Evolutionary conservation across 2,888 invertebrate species (phyloP).

Genomic region (Cheiracanthium punctorium): DNA sequence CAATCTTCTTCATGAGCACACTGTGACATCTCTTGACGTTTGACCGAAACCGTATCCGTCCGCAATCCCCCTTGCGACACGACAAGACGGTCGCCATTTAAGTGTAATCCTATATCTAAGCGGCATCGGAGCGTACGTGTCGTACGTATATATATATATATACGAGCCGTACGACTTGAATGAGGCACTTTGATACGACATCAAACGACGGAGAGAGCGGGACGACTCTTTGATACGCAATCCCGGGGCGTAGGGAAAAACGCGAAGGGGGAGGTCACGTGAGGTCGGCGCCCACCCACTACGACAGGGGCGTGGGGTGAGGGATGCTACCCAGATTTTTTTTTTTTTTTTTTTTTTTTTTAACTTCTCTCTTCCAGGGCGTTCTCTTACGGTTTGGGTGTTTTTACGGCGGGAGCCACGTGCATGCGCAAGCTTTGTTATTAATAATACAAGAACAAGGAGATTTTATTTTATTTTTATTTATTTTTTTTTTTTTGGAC

Average conservation of each 20-base stretch:
- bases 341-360: conserved; percentile 28
- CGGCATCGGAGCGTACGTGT: too few species aligned
- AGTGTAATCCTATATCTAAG: too few species aligned
- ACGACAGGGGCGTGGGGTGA: conserved; percentile 39
- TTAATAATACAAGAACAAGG: conserved; percentile 56
- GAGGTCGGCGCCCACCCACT: conserved; percentile 62
- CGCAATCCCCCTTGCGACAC: too few species aligned
- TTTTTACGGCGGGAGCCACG: conserved; percentile 57
- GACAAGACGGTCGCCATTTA: too few species aligned
- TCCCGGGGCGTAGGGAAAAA: conserved; percentile 13
- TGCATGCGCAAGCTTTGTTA: conserved; percentile 40
- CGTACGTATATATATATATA: too few species aligned
- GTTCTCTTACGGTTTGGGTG: conserved; percentile 45
- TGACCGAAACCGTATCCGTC: too few species aligned
- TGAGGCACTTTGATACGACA: too few species aligned
- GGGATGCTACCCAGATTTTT: conserved; percentile 9
- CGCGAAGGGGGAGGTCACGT: conserved; percentile 45
- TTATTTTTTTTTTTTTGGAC: not conserved
- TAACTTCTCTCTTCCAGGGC: conserved; percentile 24
- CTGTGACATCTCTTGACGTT: too few species aligned
- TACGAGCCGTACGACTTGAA: too few species aligned
- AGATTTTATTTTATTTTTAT: not conserved
- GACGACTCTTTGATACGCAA: not conserved
- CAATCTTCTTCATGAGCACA: too few species aligned
- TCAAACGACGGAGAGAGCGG: too few species aligned